Base-by-base conservation (phyloP, 2,888 invertebrate genomes). In the Eurytoma californica region DNA sequence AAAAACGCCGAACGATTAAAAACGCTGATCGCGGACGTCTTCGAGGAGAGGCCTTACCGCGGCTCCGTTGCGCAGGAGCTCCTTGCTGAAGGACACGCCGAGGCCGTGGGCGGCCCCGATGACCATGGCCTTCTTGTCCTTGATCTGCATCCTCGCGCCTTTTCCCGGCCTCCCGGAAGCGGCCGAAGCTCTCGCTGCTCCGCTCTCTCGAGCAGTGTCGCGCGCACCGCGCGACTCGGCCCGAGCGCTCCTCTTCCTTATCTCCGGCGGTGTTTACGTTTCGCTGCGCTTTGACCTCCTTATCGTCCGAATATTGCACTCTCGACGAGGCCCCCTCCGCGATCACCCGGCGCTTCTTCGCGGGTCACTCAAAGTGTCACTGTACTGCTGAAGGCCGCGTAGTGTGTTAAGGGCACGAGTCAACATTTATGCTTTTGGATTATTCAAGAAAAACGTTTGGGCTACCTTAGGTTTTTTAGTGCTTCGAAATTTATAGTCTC, bases 81-180 rank as follows among this genome's bases (percentile, higher is more conserved):
- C 89, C 30, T 84, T 86, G 79, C 85, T 83, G 39, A 88, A 87
- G 16, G 85, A 85, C 20, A 88, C 49, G 14, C 89, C 88, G 30
- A 88, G 77, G 53, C 82, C 85, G 67, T 86, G 86, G 12, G 88
- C 86, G 14, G 85, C 87, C 18, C 90, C 89, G 5, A 87, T 88
- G 9, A 90, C 83, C 49, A 90, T 83, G 2, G 85, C 89, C 67
- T 84, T 86, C 82, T 90, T 90, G 53, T 89, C 89, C 75, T 88
- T 89, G 66, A 90, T 87, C 79, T 88, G 89, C 89, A 90, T 90
- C 4, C 72, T 79, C 47, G 47, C 16, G 60, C 14, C 47, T 39
- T 16, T 63, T 12, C 47, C 39, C 4, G 14, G 13, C 2, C 13
- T 2, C 24, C 24, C 7, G 14, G 24, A 63, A 18, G 13, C 39